phyloP scores from a whole-genome alignment of 1,140 invertebrate species.

The Adelges cooleyi region DNA sequence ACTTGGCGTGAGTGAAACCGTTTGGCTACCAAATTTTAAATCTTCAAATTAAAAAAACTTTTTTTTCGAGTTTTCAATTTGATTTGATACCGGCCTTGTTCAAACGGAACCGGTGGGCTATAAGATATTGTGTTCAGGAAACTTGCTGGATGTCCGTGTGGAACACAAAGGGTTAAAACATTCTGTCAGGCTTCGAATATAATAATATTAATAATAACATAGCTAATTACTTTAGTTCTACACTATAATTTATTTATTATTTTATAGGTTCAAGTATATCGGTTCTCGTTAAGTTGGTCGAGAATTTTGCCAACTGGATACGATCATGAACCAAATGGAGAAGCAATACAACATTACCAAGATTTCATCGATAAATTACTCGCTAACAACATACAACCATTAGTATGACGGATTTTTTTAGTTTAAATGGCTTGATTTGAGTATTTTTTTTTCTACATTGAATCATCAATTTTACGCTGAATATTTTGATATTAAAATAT shows the following conservation, averaged over 20 bases:
- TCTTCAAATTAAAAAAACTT: too few species aligned
- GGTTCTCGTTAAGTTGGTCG: conserved; percentile 54
- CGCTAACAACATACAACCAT: conserved; percentile 41
- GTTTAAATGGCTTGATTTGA: too few species aligned
- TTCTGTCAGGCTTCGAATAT: too few species aligned
- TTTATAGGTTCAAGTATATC: conserved; percentile 43
- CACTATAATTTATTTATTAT: neutral
- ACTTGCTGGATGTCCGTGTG: too few species aligned
- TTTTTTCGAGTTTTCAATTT: too few species aligned
- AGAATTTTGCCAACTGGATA: conserved; percentile 48
- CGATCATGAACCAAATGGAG: conserved; percentile 43
- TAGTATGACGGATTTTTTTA: too few species aligned
- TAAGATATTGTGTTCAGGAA: too few species aligned
- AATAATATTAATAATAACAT: neutral
- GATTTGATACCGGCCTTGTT: too few species aligned
- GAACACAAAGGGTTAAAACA: too few species aligned
- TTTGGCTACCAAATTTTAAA: too few species aligned
- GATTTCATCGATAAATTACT: conserved; percentile 41
- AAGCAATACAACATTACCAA: conserved; percentile 44
- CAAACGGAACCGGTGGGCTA: too few species aligned
- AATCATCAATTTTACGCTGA: neutral
- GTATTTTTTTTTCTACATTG: too few species aligned
- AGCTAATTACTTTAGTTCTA: neutral
- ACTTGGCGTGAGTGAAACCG: conserved; percentile 43
- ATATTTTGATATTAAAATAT: neutral